Evolutionary conservation across 2,797 vertebrate genomes (phyloP).

Genomic region (Hybognathus amarus): DNA sequence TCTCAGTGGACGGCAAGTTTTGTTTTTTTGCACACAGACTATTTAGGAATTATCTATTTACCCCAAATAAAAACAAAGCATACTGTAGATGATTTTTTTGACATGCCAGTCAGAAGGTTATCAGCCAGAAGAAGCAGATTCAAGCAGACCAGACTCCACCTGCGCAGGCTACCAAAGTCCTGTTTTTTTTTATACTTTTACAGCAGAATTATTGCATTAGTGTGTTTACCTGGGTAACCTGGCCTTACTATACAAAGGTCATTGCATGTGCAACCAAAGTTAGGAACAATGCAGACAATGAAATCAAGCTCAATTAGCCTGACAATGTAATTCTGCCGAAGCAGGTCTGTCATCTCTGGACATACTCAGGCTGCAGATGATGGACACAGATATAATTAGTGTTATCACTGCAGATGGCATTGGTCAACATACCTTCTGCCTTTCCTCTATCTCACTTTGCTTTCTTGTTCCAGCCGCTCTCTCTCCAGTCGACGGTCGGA

Average conservation of each 20-base stretch:
- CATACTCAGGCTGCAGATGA: conserved; percentile 8
- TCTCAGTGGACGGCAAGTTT: neutral
- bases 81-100: neutral
- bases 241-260: conserved; percentile 15
- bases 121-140: no score
- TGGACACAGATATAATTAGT: conserved; percentile 44
- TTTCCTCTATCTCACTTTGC: conserved; percentile 68
- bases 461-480: conserved; percentile 68
- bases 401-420: conserved; percentile 42
- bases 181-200: neutral
- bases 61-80: neutral
- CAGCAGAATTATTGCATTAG: neutral
- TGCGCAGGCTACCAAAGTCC: neutral
- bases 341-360: conserved; percentile 34
- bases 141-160: neutral
- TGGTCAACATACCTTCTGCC: conserved; percentile 69
- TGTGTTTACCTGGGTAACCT: conserved; percentile 24
- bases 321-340: conserved; percentile 38
- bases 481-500: conserved; percentile 61
- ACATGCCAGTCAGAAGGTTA: neutral
- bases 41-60: conserved; percentile 12
- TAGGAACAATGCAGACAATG: conserved; percentile 30
- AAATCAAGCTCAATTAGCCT: conserved; percentile 40
- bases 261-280: conserved; percentile 25
- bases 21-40: neutral